Evolutionary conservation across 2,797 vertebrate species (phyloP).

Genomic region (Pangasius krempfi): DNA sequence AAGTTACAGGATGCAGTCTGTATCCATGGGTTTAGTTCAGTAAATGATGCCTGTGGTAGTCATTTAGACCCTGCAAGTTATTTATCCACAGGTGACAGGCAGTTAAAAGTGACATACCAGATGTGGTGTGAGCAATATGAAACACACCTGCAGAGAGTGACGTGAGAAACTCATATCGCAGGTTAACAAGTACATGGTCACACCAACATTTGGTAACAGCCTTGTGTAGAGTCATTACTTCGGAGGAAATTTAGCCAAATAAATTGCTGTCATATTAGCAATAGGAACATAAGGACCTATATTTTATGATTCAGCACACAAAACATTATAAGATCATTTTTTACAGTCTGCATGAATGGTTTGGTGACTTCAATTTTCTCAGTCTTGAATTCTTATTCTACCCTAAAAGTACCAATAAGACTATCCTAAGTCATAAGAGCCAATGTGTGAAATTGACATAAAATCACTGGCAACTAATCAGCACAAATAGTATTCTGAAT

Average conservation of each 20-base stretch:
- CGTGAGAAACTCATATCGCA: slow-evolving; percentile 46
- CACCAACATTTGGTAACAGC: slow-evolving; percentile 40
- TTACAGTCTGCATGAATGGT: neutral
- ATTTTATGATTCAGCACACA: neutral
- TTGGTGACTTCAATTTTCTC: neutral
- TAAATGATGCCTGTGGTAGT: neutral
- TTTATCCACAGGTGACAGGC: slow-evolving; percentile 37
- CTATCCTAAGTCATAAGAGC: neutral
- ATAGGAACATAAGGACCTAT: neutral
- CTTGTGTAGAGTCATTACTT: slow-evolving; percentile 3
- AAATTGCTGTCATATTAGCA: neutral
- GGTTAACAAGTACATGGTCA: slow-evolving; percentile 44
- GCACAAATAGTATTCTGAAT: slow-evolving; percentile 30
- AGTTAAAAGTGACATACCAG: slow-evolving; percentile 36
- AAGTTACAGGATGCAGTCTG: neutral
- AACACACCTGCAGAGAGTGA: slow-evolving; percentile 55
- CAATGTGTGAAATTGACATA: neutral
- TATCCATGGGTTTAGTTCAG: neutral
- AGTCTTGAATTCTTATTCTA: neutral
- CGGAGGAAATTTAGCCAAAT: neutral
- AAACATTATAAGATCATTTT: neutral
- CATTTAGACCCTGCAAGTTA: slow-evolving; percentile 16
- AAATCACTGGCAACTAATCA: slow-evolving; percentile 21
- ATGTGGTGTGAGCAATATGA: slow-evolving; percentile 55
- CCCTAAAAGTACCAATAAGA: neutral